Base-by-base conservation (phyloP, 2,797 vertebrate genomes). In the Helostoma temminkii region DNA sequence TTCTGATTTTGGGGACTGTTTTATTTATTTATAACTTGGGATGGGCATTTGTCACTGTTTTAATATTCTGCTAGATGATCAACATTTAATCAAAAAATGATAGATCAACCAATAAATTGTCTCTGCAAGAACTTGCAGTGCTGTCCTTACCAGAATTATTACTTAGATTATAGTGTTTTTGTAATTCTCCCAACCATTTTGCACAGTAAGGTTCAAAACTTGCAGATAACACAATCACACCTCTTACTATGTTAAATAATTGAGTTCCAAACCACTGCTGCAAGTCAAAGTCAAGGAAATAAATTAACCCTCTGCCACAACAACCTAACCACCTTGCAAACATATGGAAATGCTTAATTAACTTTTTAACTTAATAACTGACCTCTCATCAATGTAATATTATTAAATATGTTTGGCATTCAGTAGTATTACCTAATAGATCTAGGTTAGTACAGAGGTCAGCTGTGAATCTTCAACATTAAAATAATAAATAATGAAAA, bases 231-330 rank as follows among this genome's bases (percentile, higher is more conserved):
- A 15, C 26, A 14, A 6, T n/a, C 30, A 14, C 9, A 1, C 18
- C 8, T 2, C 55, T 37, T 47, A 12, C 4, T 3, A 45, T 26
- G 5, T 19, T 19, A 28, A 39, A 21, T 39, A 55, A 37, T 39
- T 67, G 24, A 48, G 1, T 45, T 62, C 9, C 6, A 25, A 43
- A 19, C 8, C 15, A 56, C 47, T 12, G 6, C 21, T 46, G 5
- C 9, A 26, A 53, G 25, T 9, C 19, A 9, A 56, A 18, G 54
- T 55, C 21, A 56, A 50, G 45, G 24, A 45, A 48, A n/a, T n/a
- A n/a, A 68, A 45, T 24, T 4, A 37, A 28, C 41, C 22, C 14
- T 2, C 48, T 24, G 28, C 48, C 14, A 11, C 30, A 26, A 42
- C 41, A 42, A 41, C 37, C 18, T n/a, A 18, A 6, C 39, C 19